Base-by-base conservation (phyloP, 2,888 invertebrate species). In the Meteorus colon region DNA sequence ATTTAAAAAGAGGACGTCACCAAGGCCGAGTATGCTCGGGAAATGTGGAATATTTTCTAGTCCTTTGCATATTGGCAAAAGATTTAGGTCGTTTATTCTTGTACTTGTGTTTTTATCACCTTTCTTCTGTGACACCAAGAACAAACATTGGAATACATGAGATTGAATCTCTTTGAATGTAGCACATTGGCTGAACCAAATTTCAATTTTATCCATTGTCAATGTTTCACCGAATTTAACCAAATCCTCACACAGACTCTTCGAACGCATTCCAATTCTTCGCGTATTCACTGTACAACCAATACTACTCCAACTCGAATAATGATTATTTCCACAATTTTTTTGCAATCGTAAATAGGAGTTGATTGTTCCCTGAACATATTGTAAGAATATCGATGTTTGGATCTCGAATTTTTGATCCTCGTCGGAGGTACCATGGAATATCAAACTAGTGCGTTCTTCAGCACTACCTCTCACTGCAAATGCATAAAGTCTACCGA, bases 1-100 rank as follows among this genome's bases (percentile, higher is more conserved):
- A 90, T 96, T 97, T 48, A 97, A 91, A 91, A 95, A 96, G 76
- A 95, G 92, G 72, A 96, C 93, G 88, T 95, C 95, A 1, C 95
- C 93, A 73, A 96, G 91, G 88, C 95, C 95, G 60, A 93, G 88
- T 85, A 94, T 92, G 79, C 95, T 95, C 0, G 95, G 94, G 90
- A 95, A 95, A 82, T 95, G 94, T 0, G 95, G 95, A 89, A 94
- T 94, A 75, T 93, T 91, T 77, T 94, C 94, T 69, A 95, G 89
- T 77, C 95, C 95, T 91, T 89, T 87, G 85, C 92, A 92, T 60
- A 90, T 85, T 3, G 92, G 92, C 75, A 92, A 85, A 24, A 92
- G 85, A 82, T 91, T 91, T 71, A 91, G 85, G 62, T 92, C 91
- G 81, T 89, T 91, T 75, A 91, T 90, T 59, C 86, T 87, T 70